Percentiles rank a stretch among this genome's conserved stretches.
Evolutionary conservation across 2,113 vertebrate species (phyloP).

Genomic region (Tetrao urogallus): DNA sequence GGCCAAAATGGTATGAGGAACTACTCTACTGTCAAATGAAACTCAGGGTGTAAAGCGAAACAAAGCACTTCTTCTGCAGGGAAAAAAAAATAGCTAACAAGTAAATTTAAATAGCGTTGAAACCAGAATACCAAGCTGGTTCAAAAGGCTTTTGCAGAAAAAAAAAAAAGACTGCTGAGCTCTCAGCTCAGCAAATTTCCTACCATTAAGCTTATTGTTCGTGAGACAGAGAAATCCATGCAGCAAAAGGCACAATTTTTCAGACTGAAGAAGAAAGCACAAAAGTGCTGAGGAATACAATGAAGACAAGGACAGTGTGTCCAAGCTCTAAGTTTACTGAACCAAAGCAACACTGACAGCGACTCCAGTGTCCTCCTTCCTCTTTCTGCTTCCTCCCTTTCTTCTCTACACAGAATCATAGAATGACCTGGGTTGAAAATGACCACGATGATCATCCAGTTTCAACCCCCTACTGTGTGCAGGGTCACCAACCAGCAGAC

Average conservation of each 20-base stretch:
- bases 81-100: background rate
- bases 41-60: background rate
- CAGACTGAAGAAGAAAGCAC: background rate
- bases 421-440: too few species aligned
- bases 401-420: background rate
- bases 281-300: background rate
- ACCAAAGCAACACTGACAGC: background rate
- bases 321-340: fast-evolving
- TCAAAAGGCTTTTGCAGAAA: background rate
- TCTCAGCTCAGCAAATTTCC: background rate
- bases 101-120: background rate
- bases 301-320: fast-evolving
- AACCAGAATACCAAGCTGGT: background rate
- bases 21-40: background rate
- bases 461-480: too few species aligned
- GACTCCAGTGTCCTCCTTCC: background rate
- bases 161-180: background rate
- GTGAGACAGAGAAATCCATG: background rate
- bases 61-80: background rate
- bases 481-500: too few species aligned
- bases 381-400: background rate
- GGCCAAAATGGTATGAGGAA: background rate
- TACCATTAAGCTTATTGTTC: background rate
- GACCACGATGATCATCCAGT: too few species aligned
- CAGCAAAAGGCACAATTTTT: background rate